Conservation (phyloP, 2,888 invertebrate species). For the Eumacrocentrus americanus region DNA sequence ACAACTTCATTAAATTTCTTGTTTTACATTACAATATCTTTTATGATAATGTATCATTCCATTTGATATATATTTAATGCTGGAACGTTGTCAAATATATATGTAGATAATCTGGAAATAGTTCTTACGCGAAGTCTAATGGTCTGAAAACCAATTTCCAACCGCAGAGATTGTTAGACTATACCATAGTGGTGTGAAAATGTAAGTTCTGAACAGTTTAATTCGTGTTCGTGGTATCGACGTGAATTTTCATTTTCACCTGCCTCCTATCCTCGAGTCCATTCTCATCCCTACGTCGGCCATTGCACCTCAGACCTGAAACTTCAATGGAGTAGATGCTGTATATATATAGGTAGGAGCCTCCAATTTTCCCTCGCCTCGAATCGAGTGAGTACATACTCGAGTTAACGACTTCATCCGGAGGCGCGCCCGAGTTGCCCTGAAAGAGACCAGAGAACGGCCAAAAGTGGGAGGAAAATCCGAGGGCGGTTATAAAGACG, state of each 20-base stretch:
- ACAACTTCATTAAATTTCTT: too few relatives aligned
- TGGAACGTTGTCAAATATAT: too few relatives aligned
- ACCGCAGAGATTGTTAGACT: background rate
- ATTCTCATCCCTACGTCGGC: background rate
- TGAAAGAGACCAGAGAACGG: too few relatives aligned
- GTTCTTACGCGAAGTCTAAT: too few relatives aligned
- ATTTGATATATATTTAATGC: too few relatives aligned
- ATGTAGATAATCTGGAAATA: too few relatives aligned
- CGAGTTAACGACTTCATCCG: slow-evolving; percentile 54
- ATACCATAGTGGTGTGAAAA: background rate
- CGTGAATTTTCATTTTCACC: background rate
- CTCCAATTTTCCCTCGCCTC: slow-evolving; percentile 42
- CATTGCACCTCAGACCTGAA: background rate
- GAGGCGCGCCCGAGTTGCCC: slow-evolving; percentile 18
- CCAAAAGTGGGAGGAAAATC: too few relatives aligned
- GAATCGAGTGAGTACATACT: slow-evolving; percentile 51
- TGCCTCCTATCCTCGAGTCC: background rate
- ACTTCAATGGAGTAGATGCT: background rate
- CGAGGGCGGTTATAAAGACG: background rate
- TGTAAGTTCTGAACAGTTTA: background rate
- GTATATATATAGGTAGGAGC: slow-evolving; percentile 4
- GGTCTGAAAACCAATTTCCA: too few relatives aligned
- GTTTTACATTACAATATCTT: too few relatives aligned
- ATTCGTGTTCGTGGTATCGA: background rate
- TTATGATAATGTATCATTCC: too few relatives aligned